phyloP scores from a whole-genome alignment of 2,113 vertebrate genomes.

The Mungos mungo region DNA sequence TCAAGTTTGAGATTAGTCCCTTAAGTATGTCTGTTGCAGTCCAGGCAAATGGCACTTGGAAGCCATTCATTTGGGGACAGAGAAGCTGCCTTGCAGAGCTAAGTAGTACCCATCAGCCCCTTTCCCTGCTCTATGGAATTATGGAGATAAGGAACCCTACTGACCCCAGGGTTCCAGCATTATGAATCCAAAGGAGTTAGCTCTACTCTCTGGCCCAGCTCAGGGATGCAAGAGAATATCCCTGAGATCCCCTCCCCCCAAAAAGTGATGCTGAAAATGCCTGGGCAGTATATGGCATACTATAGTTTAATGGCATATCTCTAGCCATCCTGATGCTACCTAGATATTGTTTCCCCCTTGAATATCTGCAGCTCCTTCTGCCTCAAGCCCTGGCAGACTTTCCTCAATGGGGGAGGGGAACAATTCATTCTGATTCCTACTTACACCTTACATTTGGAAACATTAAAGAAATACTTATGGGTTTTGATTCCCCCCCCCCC shows the following conservation, averaged over 20 bases:
- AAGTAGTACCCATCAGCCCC: neutral
- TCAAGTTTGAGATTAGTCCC: conserved; percentile 1
- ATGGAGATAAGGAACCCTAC: neutral
- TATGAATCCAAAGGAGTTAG: neutral
- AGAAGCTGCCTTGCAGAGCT: conserved; percentile 1
- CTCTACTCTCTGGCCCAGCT: neutral
- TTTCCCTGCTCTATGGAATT: conserved; percentile 28
- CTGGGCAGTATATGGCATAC: neutral
- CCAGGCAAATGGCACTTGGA: neutral
- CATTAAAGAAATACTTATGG: conserved; percentile 20
- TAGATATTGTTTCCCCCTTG: neutral
- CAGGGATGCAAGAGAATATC: neutral
- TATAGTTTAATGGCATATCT: neutral
- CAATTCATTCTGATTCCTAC: conserved; percentile 1
- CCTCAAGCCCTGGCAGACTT: neutral
- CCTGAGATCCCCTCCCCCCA: neutral
- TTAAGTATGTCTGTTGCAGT: neutral
- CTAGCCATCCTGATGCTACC: neutral
- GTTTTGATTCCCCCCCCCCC: neutral
- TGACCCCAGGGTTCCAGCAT: neutral
- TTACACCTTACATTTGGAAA: conserved; percentile 43
- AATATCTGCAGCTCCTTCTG: conserved; percentile 29
- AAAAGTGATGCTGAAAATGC: neutral
- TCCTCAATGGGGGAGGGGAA: neutral
- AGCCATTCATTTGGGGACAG: neutral